Evolutionary conservation across 2,888 invertebrate genomes (phyloP).

Genomic region (Epistrophe grossulariae): DNA sequence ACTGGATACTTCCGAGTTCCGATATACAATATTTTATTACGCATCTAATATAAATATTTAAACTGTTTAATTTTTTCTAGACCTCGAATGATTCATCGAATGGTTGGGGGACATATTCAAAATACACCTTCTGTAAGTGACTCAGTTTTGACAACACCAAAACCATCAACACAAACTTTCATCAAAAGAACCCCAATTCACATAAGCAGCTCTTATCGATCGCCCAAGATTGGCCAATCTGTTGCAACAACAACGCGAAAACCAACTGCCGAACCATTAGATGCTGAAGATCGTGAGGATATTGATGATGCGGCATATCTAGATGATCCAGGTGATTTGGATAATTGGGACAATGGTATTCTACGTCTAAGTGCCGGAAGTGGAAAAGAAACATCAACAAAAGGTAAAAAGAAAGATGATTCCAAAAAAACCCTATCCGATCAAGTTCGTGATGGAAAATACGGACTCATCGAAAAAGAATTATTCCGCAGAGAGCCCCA

Average conservation of each 20-base stretch:
- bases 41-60: neutral
- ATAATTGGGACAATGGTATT: constrained; percentile 88
- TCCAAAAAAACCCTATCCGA: constrained; percentile 94
- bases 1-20: too few species aligned
- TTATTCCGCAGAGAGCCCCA: constrained; percentile 89
- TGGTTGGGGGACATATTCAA: constrained; percentile 88
- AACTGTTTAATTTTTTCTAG: constrained; percentile 76
- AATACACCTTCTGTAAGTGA: constrained; percentile 77
- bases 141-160: constrained; percentile 43
- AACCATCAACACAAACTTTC: constrained; percentile 57
- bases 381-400: constrained; percentile 85
- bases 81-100: constrained; percentile 87
- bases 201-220: constrained; percentile 79
- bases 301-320: constrained; percentile 82
- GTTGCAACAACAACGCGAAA: constrained; percentile 59
- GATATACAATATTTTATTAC: too few species aligned
- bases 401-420: constrained; percentile 85
- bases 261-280: constrained; percentile 39
- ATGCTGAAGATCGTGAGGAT: constrained; percentile 70
- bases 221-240: constrained; percentile 60
- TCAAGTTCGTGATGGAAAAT: constrained; percentile 95
- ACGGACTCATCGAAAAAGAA: constrained; percentile 94
- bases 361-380: constrained; percentile 89
- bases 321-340: constrained; percentile 82
- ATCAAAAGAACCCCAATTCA: constrained; percentile 76